Conservation (phyloP, 2,113 vertebrate genomes). For the Thryonomys swinderianus region DNA sequence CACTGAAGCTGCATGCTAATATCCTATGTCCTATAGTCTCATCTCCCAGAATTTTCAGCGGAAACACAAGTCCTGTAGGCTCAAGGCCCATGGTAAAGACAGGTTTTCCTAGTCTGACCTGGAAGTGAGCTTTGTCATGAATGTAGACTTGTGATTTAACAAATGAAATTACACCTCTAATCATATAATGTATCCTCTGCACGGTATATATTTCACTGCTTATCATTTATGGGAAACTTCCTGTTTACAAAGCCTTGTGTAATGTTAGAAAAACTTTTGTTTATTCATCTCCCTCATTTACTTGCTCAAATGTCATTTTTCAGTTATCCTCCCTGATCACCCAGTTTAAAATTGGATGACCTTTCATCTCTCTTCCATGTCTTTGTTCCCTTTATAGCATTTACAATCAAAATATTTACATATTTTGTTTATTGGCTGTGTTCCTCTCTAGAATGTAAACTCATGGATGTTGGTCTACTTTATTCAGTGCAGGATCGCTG, state of each 20-base stretch:
- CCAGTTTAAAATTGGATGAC: not conserved
- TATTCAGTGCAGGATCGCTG: not conserved
- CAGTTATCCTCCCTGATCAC: not conserved
- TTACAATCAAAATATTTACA: not conserved
- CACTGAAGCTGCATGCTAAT: not conserved
- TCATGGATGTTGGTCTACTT: conserved; percentile 20
- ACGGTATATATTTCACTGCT: not conserved
- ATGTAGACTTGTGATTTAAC: not conserved
- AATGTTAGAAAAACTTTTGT: not conserved
- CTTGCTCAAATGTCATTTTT: conserved; percentile 4
- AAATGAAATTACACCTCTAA: not conserved
- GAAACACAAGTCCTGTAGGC: not conserved
- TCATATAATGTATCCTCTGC: not conserved
- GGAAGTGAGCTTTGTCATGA: conserved; percentile 41
- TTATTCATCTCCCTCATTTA: not conserved
- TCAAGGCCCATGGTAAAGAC: conserved; percentile 38
- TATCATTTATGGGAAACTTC: conserved; percentile 10
- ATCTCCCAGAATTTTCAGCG: conserved; percentile 7
- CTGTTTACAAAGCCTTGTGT: not conserved
- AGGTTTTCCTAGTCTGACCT: conserved; percentile 15
- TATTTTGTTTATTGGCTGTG: conserved; percentile 2
- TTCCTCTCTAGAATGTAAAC: not conserved
- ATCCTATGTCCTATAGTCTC: not conserved
- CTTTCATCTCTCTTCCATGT: not conserved
- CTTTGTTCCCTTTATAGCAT: not conserved